phyloP scores from a whole-genome alignment of 1,140 invertebrate genomes.

The Drosophila dunni region DNA sequence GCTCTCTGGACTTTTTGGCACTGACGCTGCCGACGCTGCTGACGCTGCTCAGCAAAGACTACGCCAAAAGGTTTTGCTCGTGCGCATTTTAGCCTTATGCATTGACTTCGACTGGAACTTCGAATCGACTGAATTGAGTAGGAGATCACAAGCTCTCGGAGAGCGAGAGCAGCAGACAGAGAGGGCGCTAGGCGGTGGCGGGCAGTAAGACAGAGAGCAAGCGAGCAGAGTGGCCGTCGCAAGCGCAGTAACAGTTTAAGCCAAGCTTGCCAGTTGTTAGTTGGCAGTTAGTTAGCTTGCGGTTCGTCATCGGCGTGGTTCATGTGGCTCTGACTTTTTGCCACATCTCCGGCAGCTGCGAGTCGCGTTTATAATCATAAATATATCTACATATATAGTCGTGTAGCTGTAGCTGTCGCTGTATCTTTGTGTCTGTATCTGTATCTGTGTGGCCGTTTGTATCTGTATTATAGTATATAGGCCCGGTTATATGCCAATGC shows the following conservation, averaged over 20 bases:
- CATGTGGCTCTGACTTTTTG: conserved; percentile 52
- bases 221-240: neutral
- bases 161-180: conserved; percentile 34
- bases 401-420: conserved; percentile 29
- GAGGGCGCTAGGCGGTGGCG: conserved; percentile 4
- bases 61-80: conserved; percentile 74
- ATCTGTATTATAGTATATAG: conserved; percentile 50
- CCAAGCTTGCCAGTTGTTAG: conserved; percentile 51
- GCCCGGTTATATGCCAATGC: conserved; percentile 63
- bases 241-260: conserved; percentile 38
- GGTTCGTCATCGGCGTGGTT: conserved; percentile 80
- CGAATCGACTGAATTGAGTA: conserved; percentile 19
- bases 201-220: conserved; percentile 1
- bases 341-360: conserved; percentile 53
- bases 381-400: conserved; percentile 71
- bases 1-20: neutral
- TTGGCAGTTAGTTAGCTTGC: conserved; percentile 71
- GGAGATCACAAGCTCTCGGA: conserved; percentile 25
- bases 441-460: conserved; percentile 17
- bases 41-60: conserved; percentile 59
- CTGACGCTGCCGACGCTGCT: conserved; percentile 28
- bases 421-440: conserved; percentile 18
- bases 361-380: conserved; percentile 72
- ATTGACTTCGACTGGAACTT: conserved; percentile 37
- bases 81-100: conserved; percentile 76